Evolutionary conservation across 1,140 invertebrate genomes (phyloP).

Genomic region (Eupristina koningsbergeri): DNA sequence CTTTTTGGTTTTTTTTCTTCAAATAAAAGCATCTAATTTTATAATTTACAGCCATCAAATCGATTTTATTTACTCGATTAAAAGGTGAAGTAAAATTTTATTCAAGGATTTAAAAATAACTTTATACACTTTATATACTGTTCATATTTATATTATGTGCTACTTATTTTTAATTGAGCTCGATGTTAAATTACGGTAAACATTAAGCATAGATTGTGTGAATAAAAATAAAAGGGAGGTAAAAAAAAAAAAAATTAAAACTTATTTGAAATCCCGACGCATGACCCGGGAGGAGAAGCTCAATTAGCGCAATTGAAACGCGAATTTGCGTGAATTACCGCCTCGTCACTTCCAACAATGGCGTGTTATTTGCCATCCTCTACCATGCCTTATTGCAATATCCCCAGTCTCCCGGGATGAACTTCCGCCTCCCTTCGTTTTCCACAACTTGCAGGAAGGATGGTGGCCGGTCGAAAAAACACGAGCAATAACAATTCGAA

Average conservation of each 20-base stretch:
- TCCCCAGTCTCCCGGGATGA: background rate
- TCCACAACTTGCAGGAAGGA: slow-evolving; percentile 9
- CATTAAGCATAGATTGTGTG: too few species aligned
- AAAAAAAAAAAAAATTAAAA: background rate
- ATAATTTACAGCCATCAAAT: too few species aligned
- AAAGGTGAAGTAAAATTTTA: too few species aligned
- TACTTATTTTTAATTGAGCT: too few species aligned
- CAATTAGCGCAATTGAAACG: slow-evolving; percentile 43
- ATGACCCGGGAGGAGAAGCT: background rate
- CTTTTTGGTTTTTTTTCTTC: too few species aligned
- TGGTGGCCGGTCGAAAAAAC: slow-evolving; percentile 28
- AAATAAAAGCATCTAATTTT: too few species aligned
- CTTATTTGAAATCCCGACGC: background rate
- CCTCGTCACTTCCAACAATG: slow-evolving; percentile 36
- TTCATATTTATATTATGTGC: too few species aligned
- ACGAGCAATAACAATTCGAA: slow-evolving; percentile 47
- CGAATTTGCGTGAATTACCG: slow-evolving; percentile 41
- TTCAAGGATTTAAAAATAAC: too few species aligned
- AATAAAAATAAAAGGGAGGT: background rate
- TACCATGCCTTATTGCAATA: background rate
- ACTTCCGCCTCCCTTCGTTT: slow-evolving; percentile 17
- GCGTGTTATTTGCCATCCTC: background rate
- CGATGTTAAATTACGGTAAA: too few species aligned
- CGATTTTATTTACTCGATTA: too few species aligned
- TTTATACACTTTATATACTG: too few species aligned